Percentiles rank a stretch among this genome's conserved stretches.
phyloP scores from a whole-genome alignment of 35 echinoderm and acorn worm species.

The Patiria miniata region DNA sequence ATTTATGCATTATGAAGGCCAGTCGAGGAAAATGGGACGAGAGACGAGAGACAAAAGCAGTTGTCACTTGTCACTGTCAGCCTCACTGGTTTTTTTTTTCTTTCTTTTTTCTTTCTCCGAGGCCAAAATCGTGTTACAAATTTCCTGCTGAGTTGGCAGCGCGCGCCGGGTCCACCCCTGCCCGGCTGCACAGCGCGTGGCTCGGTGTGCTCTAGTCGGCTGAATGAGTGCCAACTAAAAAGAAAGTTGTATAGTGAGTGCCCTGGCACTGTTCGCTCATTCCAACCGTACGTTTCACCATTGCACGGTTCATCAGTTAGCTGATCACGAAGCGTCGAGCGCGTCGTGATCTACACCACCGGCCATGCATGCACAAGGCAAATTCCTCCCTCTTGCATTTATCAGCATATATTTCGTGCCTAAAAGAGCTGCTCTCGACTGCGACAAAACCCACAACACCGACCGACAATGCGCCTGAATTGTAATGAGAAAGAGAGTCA shows the following conservation, averaged over 20 bases:
- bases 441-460: too few species aligned
- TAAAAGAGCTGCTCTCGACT: too few species aligned
- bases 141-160: not conserved
- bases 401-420: too few species aligned
- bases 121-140: constrained; percentile 19
- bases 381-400: too few species aligned
- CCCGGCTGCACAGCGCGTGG: too few species aligned
- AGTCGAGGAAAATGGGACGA: constrained; percentile 13
- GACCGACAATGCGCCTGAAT: too few species aligned
- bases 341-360: not conserved
- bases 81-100: not conserved
- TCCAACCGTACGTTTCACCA: constrained; percentile 5
- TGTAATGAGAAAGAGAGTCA: too few species aligned
- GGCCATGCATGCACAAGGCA: too few species aligned
- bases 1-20: constrained; percentile 13
- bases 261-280: not conserved
- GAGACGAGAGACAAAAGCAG: not conserved
- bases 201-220: too few species aligned
- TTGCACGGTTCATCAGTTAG: constrained; percentile 10
- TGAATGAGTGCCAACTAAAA: too few species aligned
- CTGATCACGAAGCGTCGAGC: not conserved
- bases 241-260: too few species aligned
- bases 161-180: not conserved
- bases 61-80: not conserved
- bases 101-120: not conserved